These are phyloP conservation scores for Salticus scenicus DNA, from an alignment of 2,888 invertebrate species.

Conservation along the genomic window DNA sequence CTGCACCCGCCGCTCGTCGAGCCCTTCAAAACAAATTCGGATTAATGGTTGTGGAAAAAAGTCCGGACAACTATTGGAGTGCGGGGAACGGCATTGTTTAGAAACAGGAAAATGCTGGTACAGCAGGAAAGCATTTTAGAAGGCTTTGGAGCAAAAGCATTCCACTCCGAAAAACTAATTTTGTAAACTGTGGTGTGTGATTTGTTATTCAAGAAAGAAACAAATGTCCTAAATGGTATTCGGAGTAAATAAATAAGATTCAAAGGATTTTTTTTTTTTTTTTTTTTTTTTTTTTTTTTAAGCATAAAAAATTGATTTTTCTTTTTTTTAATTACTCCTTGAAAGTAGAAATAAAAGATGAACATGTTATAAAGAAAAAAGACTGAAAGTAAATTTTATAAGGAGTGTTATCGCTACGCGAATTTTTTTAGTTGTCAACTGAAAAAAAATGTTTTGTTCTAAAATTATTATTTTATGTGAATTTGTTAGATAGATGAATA, in stretches of 20 bases:
- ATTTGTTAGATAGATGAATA: too few relatives aligned
- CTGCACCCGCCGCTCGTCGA: conserved; percentile 24
- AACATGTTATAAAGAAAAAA: too few relatives aligned
- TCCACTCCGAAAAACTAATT: conserved; percentile 6
- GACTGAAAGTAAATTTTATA: too few relatives aligned
- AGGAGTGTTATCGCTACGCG: too few relatives aligned
- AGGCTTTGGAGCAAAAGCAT: neutral
- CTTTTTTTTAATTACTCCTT: too few relatives aligned
- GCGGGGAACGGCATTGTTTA: neutral
- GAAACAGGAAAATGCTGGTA: neutral
- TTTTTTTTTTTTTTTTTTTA: too few relatives aligned
- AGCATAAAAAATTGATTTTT: too few relatives aligned
- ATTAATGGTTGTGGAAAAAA: conserved; percentile 53
- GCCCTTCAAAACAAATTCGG: conserved; percentile 60
- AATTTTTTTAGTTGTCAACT: too few relatives aligned
- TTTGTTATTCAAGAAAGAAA: conserved; percentile 42
- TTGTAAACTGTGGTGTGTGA: conserved; percentile 17
- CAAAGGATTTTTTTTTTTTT: too few relatives aligned
- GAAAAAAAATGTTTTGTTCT: too few relatives aligned
- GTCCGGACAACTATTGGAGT: conserved; percentile 51
- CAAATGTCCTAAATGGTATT: neutral
- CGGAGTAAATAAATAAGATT: neutral
- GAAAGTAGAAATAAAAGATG: too few relatives aligned
- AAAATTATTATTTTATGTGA: too few relatives aligned
- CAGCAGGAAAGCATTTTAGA: conserved; percentile 44